Evolutionary conservation across 2,797 vertebrate species (phyloP), one percentile per base, ranked within the genome.

Genomic region (Pristis pectinata): DNA sequence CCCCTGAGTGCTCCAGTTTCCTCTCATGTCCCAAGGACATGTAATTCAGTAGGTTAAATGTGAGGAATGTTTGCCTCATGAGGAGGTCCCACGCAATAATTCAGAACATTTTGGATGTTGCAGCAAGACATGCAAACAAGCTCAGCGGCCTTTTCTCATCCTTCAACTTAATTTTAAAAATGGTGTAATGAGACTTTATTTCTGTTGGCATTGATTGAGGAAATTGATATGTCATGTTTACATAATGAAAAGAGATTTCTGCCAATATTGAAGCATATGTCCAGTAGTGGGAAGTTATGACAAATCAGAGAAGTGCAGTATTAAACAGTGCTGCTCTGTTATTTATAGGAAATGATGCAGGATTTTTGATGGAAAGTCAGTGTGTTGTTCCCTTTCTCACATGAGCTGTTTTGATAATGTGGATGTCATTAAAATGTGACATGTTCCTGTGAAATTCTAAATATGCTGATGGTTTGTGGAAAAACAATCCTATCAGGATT

Each of bases 361-460:
- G 34, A 64, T 64, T 0, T 61, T 56, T 59, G 83, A 59, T 59
- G 85, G 56, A 80, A 80, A 80, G 79, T 59, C 56, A 89, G 34
- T 89, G 53, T 61, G 59, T n/a, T 67, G 61, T 87, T 91, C 34
- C 34, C 41, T n/a, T 92, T 92, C 87, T 92, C n/a, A 92, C 49
- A 56, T 44, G 27, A 24, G 10, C 37, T 67, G 15, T 41, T 92
- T 92, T 92, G 87, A 37, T 61, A 67, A 41, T 61, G 67, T 61
- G 67, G 56, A 64, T 92, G 61, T 64, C 34, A 61, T 92, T 85
- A 85, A 44, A 24, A n/a, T 67, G 9, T 92, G 61, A 67, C 37
- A 92, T 92, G 64, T 91, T 37, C 61, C 56, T 64, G 61, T 19
- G 37, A 92, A 67, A 85, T 82, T 34, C 53, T 53, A 53, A 22